Evolutionary conservation across 2,888 invertebrate species (phyloP), one percentile per base, ranked within the genome.

Genomic region (Coremacera marginata): DNA sequence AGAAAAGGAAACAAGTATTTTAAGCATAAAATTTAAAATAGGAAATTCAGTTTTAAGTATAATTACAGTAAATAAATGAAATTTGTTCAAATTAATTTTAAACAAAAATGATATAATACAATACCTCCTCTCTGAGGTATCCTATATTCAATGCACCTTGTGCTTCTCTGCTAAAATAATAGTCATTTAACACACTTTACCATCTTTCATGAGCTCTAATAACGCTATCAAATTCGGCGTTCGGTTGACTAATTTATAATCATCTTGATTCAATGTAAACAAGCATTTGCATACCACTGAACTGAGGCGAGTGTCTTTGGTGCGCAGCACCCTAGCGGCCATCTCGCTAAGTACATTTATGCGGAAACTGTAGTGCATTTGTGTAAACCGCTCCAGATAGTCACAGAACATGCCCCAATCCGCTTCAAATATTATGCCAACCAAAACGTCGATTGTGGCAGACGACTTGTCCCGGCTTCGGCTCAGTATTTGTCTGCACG

Each of bases 361-460:
- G 37, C 81, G 78, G 72, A 82, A 84, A 37, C 79, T 81, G 52
- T 82, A 84, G 25, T 78, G 49, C 16, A 81, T 72, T 16, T 79
- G 34, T 1, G 82, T 75, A 57, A 80, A 83, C 5, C 80, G 76
- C 49, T 84, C 83, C 11, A 84, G 80, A 34, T 80, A 72, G 16
- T 80, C 78, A 1, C 76, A 73, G 63, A 84, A 84, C 82, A 84
- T 81, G 5, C 78, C 74, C 78, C 83, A 82, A 74, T 81, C 82
- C 0, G 84, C 78, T 75, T 84, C 82, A 19, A 84, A 80, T 62
- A 84, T 84, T 22, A 84, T 82, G 31, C 79, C 77, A 51, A 84
- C 70, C 67, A 84, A 80, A 44, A 77, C 70, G 77, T 84, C 81
- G 25, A 84, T 79, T 31, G 79, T 78, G 8, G 76, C 5, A 34